Percentiles rank a stretch among this genome's conserved stretches.
Evolutionary conservation across 2,113 vertebrate species (phyloP).

Genomic region (Dipodomys merriami): DNA sequence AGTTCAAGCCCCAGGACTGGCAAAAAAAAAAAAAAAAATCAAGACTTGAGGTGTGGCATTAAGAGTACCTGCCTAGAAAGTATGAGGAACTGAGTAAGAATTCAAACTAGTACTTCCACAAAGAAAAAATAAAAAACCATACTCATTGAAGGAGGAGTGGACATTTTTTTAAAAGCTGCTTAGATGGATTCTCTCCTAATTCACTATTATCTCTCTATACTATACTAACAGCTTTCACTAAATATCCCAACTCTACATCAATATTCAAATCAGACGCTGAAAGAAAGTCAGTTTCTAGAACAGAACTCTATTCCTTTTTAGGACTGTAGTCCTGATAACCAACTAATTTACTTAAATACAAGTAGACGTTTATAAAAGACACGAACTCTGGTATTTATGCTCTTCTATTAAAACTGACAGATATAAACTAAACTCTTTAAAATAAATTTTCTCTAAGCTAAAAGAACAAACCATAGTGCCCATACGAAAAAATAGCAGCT

Average conservation of each 20-base stretch:
- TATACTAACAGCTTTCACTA: background rate
- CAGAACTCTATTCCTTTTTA: background rate
- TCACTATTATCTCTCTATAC: background rate
- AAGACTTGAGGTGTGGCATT: too few relatives aligned
- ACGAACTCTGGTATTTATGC: background rate
- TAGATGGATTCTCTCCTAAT: background rate
- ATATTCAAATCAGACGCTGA: background rate
- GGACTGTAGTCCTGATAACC: background rate
- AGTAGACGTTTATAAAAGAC: background rate
- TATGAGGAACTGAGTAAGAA: too few relatives aligned
- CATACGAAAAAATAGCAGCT: background rate
- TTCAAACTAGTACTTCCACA: too few relatives aligned
- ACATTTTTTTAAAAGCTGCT: background rate
- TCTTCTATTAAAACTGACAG: slow-evolving; percentile 10
- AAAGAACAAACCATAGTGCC: slow-evolving; percentile 8
- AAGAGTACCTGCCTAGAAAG: too few relatives aligned
- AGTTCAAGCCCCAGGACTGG: too few relatives aligned
- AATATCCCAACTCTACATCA: background rate
- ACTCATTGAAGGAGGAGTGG: background rate
- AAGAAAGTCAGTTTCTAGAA: background rate
- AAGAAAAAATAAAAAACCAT: background rate
- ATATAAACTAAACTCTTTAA: slow-evolving; percentile 24
- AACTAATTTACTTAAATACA: slow-evolving; percentile 1
- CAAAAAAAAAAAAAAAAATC: too few relatives aligned
- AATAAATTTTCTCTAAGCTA: slow-evolving; percentile 26